Evolutionary conservation across 2,113 vertebrate species (phyloP), one percentile per base, ranked within the genome.

Genomic region (Melanocharis versteri): DNA sequence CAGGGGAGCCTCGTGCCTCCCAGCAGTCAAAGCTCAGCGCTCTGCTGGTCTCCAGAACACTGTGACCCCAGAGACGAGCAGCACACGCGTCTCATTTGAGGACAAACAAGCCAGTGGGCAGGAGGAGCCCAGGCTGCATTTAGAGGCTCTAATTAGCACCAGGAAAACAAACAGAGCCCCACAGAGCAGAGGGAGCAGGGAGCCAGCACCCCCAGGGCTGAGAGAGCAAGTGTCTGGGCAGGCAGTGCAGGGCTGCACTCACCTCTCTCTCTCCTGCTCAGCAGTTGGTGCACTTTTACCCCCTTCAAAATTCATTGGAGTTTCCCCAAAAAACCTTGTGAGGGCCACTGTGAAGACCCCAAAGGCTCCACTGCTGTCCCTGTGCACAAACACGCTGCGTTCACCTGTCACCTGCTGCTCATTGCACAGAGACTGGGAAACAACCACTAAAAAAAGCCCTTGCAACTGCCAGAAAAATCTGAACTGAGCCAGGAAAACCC

Each of bases 81-180:
- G 54, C 84, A 88, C 64, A 35, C 8, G 0, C 5, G 16, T n/a
- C 81, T 76, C 60, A 5, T 42, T 50, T 58, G 71, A 71, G 69
- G 70, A 33, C 68, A 69, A 73, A 84, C 30, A 66, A 94, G 82
- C 37, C 84, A 80, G 56, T 1, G 11, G 61, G 84, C 66, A 87
- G 79, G 58, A 93, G 73, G 24, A 93, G 71, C 82, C 1, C 10
- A 57, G 51, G 82, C 70, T 77, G 78, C 33, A 35, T 60, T 77
- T 24, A 94, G 76, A 90, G 51, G 21, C 51, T 88, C 78, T 65
- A 89, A 94, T 92, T 81, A 91, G 70, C 62, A 44, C 21, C 40
- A 73, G 70, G 26, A 77, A 79, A 95, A 94, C 90, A 92, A 94
- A 90, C 72, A 93, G 83, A 88, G 75, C 78, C 48, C 44, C 42